Percentiles rank a stretch among this genome's conserved stretches.
Conservation (phyloP, 2,888 invertebrate genomes). For the Dermolepida albohirtum region DNA sequence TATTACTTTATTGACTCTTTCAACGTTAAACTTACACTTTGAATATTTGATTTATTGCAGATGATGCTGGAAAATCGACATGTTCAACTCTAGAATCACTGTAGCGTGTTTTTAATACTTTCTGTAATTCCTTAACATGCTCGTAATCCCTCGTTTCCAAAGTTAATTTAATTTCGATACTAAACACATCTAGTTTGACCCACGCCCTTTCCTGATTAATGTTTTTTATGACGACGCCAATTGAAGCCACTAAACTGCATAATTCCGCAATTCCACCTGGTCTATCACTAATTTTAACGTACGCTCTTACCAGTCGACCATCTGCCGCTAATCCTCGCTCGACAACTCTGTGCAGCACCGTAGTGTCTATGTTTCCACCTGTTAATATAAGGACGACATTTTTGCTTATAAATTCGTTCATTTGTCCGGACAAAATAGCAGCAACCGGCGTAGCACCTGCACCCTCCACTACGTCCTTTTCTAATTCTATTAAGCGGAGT, state of each 20-base stretch:
- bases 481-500: slow-evolving; percentile 81
- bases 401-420: slow-evolving; percentile 85
- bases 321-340: slow-evolving; percentile 88
- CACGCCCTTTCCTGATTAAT: slow-evolving; percentile 96
- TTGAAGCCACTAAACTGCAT: slow-evolving; percentile 77
- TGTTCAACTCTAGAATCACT: slow-evolving; percentile 54
- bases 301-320: slow-evolving; percentile 79
- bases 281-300: slow-evolving; percentile 81
- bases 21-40: too few relatives aligned
- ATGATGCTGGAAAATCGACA: slow-evolving; percentile 40
- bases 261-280: slow-evolving; percentile 91
- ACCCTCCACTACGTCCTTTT: slow-evolving; percentile 94
- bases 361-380: slow-evolving; percentile 90
- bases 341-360: slow-evolving; percentile 83
- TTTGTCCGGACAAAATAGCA: slow-evolving; percentile 82
- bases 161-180: slow-evolving; percentile 86
- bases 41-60: slow-evolving; percentile 9
- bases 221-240: slow-evolving; percentile 93
- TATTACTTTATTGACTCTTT: too few relatives aligned
- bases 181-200: slow-evolving; percentile 90
- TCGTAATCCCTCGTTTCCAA: slow-evolving; percentile 88
- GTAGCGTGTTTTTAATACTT: slow-evolving; percentile 69
- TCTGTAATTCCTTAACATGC: slow-evolving; percentile 76
- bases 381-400: slow-evolving; percentile 70
- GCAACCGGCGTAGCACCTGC: slow-evolving; percentile 89